These are phyloP conservation scores for Stenchaetothrips biformis DNA, from an alignment of 2,888 invertebrate genomes.

Conservation along the genomic window DNA sequence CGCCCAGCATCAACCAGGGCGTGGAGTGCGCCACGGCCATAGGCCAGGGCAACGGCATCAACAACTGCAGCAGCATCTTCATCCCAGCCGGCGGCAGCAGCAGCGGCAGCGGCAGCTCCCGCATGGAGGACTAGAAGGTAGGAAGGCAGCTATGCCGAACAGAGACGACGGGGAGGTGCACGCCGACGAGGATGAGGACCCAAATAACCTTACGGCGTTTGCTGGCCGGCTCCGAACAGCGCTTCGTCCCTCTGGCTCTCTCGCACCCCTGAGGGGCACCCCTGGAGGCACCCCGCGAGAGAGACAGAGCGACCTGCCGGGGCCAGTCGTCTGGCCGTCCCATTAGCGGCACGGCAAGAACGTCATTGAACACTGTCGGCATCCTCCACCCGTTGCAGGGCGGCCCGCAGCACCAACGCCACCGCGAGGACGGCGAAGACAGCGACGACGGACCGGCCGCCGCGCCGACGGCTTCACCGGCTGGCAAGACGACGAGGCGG, in stretches of 20 bases:
- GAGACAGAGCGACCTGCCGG: neutral
- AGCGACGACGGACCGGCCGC: too few relatives aligned
- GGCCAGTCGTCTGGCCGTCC: neutral
- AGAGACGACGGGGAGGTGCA: too few relatives aligned
- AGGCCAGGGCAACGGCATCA: conserved; percentile 16
- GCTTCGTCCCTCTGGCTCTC: too few relatives aligned
- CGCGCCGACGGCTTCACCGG: too few relatives aligned
- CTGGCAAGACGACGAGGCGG: too few relatives aligned
- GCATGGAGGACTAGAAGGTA: neutral
- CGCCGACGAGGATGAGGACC: too few relatives aligned
- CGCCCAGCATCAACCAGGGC: conserved; percentile 1
- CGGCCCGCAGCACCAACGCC: neutral
- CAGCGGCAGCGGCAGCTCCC: neutral
- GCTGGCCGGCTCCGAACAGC: too few relatives aligned
- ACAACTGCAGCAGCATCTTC: conserved; percentile 16
- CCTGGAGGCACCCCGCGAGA: neutral
- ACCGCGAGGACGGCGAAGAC: neutral
- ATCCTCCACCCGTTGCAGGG: neutral
- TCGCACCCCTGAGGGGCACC: too few relatives aligned
- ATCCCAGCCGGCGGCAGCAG: neutral
- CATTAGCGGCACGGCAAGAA: conserved; percentile 13
- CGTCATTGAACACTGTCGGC: conserved; percentile 1
- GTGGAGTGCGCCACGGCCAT: conserved; percentile 14
- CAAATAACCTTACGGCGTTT: too few relatives aligned
- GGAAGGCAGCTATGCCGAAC: neutral